These are phyloP conservation scores for Electrophaes corylata DNA, from an alignment of 2,888 invertebrate genomes.

Conservation along the genomic window DNA sequence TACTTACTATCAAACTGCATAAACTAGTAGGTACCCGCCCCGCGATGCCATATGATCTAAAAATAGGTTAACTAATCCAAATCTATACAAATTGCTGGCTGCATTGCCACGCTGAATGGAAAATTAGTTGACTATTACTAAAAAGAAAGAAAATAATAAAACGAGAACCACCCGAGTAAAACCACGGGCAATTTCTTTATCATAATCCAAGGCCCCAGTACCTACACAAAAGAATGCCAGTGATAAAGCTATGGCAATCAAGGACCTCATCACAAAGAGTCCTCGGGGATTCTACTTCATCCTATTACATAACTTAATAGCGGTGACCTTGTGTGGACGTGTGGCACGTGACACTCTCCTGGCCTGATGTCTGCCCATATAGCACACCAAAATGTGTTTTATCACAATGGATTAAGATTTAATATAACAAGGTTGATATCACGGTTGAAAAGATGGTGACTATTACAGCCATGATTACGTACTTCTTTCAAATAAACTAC, in stretches of 20 bases:
- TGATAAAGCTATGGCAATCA: conserved; percentile 34
- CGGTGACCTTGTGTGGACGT: conserved; percentile 43
- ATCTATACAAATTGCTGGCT: too few relatives aligned
- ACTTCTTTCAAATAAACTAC: not conserved
- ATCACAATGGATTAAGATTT: not conserved
- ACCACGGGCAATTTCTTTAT: too few relatives aligned
- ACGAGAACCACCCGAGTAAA: not conserved
- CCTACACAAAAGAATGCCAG: conserved; percentile 16
- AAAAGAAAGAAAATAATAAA: too few relatives aligned
- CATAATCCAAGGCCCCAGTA: too few relatives aligned
- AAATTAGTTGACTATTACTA: too few relatives aligned
- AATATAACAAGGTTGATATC: not conserved
- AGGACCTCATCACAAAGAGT: conserved; percentile 27
- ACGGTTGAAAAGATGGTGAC: not conserved
- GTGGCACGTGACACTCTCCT: conserved; percentile 40
- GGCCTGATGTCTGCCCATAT: conserved; percentile 14
- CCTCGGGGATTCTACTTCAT: conserved; percentile 32
- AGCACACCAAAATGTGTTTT: conserved; percentile 3
- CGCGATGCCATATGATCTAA: too few relatives aligned
- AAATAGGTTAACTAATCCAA: too few relatives aligned
- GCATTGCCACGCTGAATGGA: too few relatives aligned
- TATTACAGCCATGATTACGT: not conserved
- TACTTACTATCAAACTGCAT: too few relatives aligned
- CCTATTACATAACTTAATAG: conserved; percentile 37
- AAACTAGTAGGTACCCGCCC: too few relatives aligned